Evolutionary conservation across 2,113 vertebrate genomes (phyloP).

Genomic region (Peromyscus polionotus): DNA sequence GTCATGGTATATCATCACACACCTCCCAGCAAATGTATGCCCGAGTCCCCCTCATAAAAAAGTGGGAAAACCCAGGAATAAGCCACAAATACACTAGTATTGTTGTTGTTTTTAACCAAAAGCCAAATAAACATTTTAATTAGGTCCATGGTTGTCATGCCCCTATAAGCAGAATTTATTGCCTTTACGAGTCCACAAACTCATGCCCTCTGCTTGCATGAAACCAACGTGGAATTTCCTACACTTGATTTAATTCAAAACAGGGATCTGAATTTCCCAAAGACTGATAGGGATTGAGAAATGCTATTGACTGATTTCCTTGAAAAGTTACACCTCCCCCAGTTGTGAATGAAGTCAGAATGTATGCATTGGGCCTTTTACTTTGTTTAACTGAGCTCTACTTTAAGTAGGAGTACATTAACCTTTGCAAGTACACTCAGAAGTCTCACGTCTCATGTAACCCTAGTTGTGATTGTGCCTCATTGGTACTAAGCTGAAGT

Average conservation of each 20-base stretch:
- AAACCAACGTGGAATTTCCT: conserved; percentile 31
- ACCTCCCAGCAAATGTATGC: background rate
- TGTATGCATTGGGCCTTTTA: background rate
- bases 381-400: conserved; percentile 67
- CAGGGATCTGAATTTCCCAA: conserved; percentile 52
- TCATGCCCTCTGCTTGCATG: background rate
- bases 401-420: conserved; percentile 33
- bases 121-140: background rate
- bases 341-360: conserved; percentile 19
- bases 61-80: background rate
- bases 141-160: background rate
- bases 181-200: background rate
- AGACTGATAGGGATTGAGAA: conserved; percentile 24
- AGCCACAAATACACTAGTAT: background rate
- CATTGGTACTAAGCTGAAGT: conserved; percentile 40
- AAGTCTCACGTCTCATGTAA: background rate
- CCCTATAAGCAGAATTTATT: background rate
- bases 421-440: conserved; percentile 32
- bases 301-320: conserved; percentile 22
- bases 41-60: background rate
- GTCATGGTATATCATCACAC: accelerated
- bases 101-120: background rate
- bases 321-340: conserved; percentile 42
- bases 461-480: background rate
- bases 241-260: conserved; percentile 25